Conservation (phyloP, 2,113 vertebrate species). For the Phylloscopus whistleri region DNA sequence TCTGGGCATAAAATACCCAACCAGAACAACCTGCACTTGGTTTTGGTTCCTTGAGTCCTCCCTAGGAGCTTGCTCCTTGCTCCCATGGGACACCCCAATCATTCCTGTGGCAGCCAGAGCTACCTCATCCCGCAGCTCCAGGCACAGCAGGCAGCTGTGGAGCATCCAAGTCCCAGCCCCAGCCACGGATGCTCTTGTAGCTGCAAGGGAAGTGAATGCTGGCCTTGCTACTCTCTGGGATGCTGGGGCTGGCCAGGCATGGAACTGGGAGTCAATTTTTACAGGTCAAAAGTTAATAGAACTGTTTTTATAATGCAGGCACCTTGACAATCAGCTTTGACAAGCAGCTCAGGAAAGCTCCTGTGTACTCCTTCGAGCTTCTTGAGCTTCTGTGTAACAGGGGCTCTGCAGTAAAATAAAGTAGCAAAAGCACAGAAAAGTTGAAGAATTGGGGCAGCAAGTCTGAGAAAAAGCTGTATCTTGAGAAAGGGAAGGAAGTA, state of each 20-base stretch:
- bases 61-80: neutral
- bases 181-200: neutral
- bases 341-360: neutral
- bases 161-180: neutral
- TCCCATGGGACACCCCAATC: neutral
- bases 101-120: neutral
- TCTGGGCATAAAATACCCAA: neutral
- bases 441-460: neutral
- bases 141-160: neutral
- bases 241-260: neutral
- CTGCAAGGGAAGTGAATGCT: neutral
- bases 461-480: neutral
- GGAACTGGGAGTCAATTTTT: neutral
- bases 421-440: neutral
- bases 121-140: neutral
- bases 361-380: fast-evolving
- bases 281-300: neutral
- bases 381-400: neutral
- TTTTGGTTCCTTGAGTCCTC: neutral
- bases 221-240: neutral
- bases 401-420: neutral
- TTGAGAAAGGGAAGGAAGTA: neutral
- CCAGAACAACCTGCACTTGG: fast-evolving
- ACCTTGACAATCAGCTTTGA: neutral
- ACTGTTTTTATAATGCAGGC: neutral